Conservation (phyloP, 2,113 vertebrate species). For the Hymenochirus boettgeri region DNA sequence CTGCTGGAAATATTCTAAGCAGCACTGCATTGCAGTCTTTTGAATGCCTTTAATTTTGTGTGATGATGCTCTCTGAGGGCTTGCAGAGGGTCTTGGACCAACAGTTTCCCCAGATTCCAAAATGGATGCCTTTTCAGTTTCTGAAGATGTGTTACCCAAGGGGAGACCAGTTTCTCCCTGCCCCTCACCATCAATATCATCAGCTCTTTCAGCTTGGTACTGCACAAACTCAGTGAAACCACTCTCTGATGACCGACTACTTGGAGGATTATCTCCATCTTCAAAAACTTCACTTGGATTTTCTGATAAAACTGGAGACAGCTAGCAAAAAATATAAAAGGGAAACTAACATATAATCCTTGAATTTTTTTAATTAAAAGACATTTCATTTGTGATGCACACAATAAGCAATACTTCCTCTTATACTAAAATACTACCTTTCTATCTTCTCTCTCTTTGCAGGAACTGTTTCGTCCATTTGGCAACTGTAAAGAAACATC, state of each 20-base stretch:
- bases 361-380: not conserved
- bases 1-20: slow-evolving; percentile 89
- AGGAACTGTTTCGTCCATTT: slow-evolving; percentile 54
- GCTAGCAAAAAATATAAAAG: slow-evolving; percentile 48
- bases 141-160: slow-evolving; percentile 65
- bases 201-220: slow-evolving; percentile 74
- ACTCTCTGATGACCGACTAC: slow-evolving; percentile 78
- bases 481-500: slow-evolving; percentile 64
- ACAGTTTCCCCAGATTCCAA: slow-evolving; percentile 68
- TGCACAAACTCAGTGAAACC: slow-evolving; percentile 96
- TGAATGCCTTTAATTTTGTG: slow-evolving; percentile 69
- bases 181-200: slow-evolving; percentile 66
- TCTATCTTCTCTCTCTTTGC: slow-evolving; percentile 77
- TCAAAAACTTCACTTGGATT: slow-evolving; percentile 76
- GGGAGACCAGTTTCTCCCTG: slow-evolving; percentile 49
- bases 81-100: slow-evolving; percentile 52
- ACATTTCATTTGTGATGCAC: not conserved
- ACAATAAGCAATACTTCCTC: not conserved
- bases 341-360: too few relatives aligned
- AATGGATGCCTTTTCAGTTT: slow-evolving; percentile 70
- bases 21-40: slow-evolving; percentile 95
- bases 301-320: slow-evolving; percentile 62
- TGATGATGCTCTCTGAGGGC: slow-evolving; percentile 51
- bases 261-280: slow-evolving; percentile 73
- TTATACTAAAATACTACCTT: slow-evolving; percentile 59